These are phyloP conservation scores for Trachemys scripta DNA, from an alignment of 2,113 vertebrate genomes.

Conservation along the genomic window DNA sequence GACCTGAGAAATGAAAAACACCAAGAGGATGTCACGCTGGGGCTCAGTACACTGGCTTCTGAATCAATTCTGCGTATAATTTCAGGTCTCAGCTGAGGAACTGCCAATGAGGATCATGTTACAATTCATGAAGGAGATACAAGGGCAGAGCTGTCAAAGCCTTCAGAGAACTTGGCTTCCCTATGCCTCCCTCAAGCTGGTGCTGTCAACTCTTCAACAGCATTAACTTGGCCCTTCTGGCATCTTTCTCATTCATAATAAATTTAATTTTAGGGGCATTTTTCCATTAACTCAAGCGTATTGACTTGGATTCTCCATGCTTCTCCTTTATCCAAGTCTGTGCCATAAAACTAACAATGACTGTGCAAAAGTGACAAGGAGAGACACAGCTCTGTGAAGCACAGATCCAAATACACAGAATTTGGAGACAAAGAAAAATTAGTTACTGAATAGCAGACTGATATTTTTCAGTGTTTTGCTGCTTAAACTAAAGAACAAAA, in stretches of 20 bases:
- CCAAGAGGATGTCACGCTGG: neutral
- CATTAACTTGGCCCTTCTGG: conserved; percentile 57
- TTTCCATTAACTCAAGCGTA: conserved; percentile 57
- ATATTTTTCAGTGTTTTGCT: neutral
- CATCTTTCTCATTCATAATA: conserved; percentile 24
- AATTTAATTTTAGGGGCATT: conserved; percentile 59
- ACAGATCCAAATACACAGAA: neutral
- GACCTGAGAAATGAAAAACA: neutral
- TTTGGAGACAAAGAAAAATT: neutral
- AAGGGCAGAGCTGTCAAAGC: neutral
- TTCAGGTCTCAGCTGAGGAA: conserved; percentile 1
- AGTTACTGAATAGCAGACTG: rapidly evolving
- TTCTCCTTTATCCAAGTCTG: conserved; percentile 33
- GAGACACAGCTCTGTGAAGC: neutral
- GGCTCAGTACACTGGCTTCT: neutral
- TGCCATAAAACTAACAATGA: neutral
- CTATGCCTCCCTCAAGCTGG: conserved; percentile 9
- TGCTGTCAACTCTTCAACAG: conserved; percentile 48
- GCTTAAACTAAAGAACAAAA: neutral
- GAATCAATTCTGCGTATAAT: conserved; percentile 21
- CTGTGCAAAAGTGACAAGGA: conserved; percentile 17
- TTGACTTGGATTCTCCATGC: conserved; percentile 24
- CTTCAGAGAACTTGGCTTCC: conserved; percentile 27
- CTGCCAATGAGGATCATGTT: conserved; percentile 40
- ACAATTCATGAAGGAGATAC: neutral